Evolutionary conservation across 2,888 invertebrate genomes (phyloP), one percentile per base, ranked within the genome.

Genomic region (Dynastes tityus): DNA sequence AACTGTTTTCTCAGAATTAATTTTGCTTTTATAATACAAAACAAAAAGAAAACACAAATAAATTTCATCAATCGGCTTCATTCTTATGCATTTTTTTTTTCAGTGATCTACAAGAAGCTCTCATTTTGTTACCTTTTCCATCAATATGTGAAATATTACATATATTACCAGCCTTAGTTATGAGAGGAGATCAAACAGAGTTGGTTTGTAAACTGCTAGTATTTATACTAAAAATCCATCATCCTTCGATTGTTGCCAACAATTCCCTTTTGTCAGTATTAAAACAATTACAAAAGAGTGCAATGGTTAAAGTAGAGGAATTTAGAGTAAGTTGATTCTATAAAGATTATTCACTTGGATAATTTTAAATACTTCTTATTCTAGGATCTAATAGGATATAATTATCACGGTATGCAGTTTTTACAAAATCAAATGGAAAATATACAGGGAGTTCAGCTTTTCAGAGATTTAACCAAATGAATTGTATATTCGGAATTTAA

Each of bases 81-180:
- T 45, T 45, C 11, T 45, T 9, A 9, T 45, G 45, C 45, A 11
- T 8, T 8, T 45, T 49, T 11, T 6, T 68, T 40, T 90, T 4
- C 89, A 97, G 98, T 86, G 98, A 98, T 86, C 89, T 99, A 80
- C 97, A 98, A 88, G 97, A 98, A 88, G 92, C 97, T 0, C 90
- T 99, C 0, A 89, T 98, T 0, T 90, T 98, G 11, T 89, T 99
- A 63, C 97, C 98, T 1, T 96, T 97, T 86, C 91, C 93, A 71
- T 92, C 93, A 74, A 96, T 96, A 1, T 93, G 94, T 84, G 94
- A 95, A 73, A 90, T 98, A 68, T 90, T 99, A 0, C 91, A 92
- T 78, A 90, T 93, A 84, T 88, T 98, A 80, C 93, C 95, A 0
- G 86, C 89, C 5, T 90, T 98, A 77, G 89, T 97, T 9, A 90